Conservation (phyloP, 2,888 invertebrate genomes). For the Tinea trinotella region DNA sequence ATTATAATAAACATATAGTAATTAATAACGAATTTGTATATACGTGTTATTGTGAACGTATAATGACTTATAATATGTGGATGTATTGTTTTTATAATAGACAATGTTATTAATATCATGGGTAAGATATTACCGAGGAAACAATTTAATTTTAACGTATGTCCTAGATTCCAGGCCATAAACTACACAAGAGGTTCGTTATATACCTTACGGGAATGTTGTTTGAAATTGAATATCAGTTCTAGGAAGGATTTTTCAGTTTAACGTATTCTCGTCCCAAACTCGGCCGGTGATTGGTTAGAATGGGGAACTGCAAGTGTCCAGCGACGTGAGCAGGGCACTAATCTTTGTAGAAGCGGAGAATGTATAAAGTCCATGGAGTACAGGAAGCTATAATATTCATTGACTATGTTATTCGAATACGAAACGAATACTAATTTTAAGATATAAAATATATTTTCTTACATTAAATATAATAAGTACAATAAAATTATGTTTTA, state of each 20-base stretch:
- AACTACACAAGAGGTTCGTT: constrained; percentile 4
- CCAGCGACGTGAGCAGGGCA: constrained; percentile 50
- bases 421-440: no score
- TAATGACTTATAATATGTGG: no score
- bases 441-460: no score
- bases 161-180: constrained; percentile 12
- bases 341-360: constrained; percentile 28
- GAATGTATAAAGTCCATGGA: neutral
- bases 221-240: constrained; percentile 17
- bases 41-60: no score
- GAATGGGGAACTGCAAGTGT: constrained; percentile 55
- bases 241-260: constrained; percentile 25
- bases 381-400: constrained; percentile 1
- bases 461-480: no score
- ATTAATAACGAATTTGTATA: no score
- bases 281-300: constrained; percentile 61
- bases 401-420: neutral
- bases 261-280: constrained; percentile 59
- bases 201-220: constrained; percentile 15
- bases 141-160: constrained; percentile 17
- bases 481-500: no score
- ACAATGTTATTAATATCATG: neutral
- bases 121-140: neutral
- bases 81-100: no score
- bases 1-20: no score